Percentiles rank a stretch among this genome's conserved stretches.
phyloP scores from a whole-genome alignment of 2,888 invertebrate species.

The Drosophila greeni region DNA sequence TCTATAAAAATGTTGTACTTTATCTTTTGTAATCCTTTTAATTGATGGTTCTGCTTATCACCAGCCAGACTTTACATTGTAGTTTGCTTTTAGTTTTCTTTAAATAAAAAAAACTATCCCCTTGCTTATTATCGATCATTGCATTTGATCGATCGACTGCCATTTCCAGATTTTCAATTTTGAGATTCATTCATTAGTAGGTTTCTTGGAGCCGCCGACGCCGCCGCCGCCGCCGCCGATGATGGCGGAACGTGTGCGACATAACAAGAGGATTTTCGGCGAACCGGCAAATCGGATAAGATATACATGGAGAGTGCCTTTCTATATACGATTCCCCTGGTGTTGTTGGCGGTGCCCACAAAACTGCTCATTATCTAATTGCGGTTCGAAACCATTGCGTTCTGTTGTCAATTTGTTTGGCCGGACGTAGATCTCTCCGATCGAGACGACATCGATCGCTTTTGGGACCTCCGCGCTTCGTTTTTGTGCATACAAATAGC shows the following conservation, averaged over 20 bases:
- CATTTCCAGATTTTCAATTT: conserved; percentile 11
- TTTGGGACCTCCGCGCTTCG: conserved; percentile 10
- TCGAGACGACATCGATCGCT: conserved; percentile 8
- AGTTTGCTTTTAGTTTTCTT: background rate
- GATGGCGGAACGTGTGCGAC: conserved; percentile 13
- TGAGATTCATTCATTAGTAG: conserved; percentile 26
- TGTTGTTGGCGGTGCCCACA: conserved; percentile 32
- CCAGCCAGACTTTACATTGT: background rate
- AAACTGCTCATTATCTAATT: conserved; percentile 68
- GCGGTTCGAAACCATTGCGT: conserved; percentile 30
- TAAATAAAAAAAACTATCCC: background rate
- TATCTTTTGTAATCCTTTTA: conserved; percentile 2
- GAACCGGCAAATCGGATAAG: conserved; percentile 13
- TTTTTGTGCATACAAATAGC: conserved; percentile 24
- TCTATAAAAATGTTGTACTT: background rate
- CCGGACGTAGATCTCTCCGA: conserved; percentile 36
- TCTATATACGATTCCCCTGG: conserved; percentile 28
- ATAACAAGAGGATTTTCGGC: conserved; percentile 19
- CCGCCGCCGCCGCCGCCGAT: conserved; percentile 12
- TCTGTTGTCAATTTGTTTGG: conserved; percentile 9
- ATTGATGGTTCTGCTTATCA: background rate
- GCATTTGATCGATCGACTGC: conserved; percentile 23
- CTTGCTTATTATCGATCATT: background rate
- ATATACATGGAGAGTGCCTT: conserved; percentile 39
- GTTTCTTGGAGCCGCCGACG: conserved; percentile 6